phyloP scores from a whole-genome alignment of 92 coral and sea anemone species.

The Pocillopora meandrina region DNA sequence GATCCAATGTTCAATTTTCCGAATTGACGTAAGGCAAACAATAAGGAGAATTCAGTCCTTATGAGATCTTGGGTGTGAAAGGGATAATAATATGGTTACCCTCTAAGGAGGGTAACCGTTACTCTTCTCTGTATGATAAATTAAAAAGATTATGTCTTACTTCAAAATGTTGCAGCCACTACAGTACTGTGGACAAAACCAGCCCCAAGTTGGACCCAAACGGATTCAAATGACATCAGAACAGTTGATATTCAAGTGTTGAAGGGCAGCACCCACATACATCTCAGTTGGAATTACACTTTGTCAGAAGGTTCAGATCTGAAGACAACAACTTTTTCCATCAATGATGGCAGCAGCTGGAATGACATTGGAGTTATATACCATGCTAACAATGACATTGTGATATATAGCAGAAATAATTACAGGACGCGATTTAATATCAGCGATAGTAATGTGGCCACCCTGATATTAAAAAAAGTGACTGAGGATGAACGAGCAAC shows the following conservation, averaged over 20 bases:
- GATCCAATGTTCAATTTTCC: too few relatives aligned
- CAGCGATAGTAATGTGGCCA: background rate
- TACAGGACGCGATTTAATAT: background rate
- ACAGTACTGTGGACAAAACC: background rate
- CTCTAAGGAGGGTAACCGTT: too few relatives aligned
- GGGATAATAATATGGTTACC: too few relatives aligned
- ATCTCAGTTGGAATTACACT: background rate
- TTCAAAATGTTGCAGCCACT: constrained; percentile 6
- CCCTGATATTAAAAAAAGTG: background rate
- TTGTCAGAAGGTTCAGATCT: background rate
- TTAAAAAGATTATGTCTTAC: background rate
- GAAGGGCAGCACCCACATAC: background rate
- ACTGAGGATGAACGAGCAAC: background rate
- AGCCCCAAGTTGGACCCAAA: constrained; percentile 13
- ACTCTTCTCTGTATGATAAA: background rate
- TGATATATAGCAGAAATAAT: background rate
- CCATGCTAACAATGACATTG: background rate
- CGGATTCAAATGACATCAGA: background rate
- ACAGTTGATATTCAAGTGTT: background rate
- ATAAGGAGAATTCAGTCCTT: too few relatives aligned
- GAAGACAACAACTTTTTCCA: background rate
- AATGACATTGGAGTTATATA: background rate
- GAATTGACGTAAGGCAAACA: too few relatives aligned
- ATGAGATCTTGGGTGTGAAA: too few relatives aligned
- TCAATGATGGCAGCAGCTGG: background rate